A percentile compares a stretch with the other conserved stretches of the same genome.
Evolutionary conservation across 2,113 vertebrate genomes (phyloP).

Genomic region (Albula goreensis): DNA sequence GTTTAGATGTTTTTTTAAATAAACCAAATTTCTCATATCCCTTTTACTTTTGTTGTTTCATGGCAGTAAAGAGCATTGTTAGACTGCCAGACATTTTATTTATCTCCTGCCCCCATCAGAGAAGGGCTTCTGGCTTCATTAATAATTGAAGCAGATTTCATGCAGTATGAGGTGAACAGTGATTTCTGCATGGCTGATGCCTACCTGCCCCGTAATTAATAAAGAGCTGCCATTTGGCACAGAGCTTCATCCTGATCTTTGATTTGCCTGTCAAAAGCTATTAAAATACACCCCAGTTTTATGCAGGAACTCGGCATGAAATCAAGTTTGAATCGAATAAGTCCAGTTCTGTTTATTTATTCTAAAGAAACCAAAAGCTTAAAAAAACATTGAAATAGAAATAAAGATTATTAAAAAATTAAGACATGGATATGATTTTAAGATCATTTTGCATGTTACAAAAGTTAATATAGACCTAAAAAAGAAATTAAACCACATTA

Average conservation of each 20-base stretch:
- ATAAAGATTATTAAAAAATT: not conserved
- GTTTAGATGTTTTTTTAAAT: not conserved
- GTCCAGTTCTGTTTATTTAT: not conserved
- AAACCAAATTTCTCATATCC: not conserved
- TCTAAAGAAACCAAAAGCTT: not conserved
- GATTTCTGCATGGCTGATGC: conserved; percentile 56
- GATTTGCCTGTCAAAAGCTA: conserved; percentile 65
- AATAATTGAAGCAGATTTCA: conserved; percentile 55
- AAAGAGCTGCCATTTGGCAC: conserved; percentile 62
- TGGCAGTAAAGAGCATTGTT: not conserved
- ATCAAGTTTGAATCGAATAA: not conserved
- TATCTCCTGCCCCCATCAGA: not conserved
- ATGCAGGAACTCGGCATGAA: conserved; percentile 33
- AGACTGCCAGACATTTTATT: not conserved
- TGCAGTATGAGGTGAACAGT: conserved; percentile 39
- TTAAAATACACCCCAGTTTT: conserved; percentile 55
- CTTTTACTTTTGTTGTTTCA: not conserved
- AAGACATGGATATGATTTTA: not conserved
- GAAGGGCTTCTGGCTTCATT: conserved; percentile 50
- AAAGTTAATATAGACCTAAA: conserved; percentile 1
- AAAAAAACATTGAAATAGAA: not conserved
- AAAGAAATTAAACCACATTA: not conserved
- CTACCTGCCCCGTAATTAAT: conserved; percentile 68
- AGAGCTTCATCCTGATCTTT: conserved; percentile 62
- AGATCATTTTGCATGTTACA: not conserved